Percentiles rank a stretch among this genome's conserved stretches.
Conservation (phyloP, 2,888 invertebrate genomes). For the Pollenia angustigena region DNA sequence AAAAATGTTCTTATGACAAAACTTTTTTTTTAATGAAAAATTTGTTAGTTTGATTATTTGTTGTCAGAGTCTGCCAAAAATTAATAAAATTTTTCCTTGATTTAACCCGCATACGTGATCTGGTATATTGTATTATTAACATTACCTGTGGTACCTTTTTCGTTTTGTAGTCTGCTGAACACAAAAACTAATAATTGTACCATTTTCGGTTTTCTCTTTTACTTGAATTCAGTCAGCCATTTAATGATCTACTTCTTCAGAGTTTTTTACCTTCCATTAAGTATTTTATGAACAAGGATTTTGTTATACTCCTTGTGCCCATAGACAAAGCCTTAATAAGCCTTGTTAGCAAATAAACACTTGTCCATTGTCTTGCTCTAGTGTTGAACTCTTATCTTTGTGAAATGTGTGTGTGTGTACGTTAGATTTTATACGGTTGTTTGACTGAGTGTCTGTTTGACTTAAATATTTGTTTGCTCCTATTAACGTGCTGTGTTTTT, state of each 20-base stretch:
- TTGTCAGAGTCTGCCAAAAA: too few relatives aligned
- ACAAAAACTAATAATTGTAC: neutral
- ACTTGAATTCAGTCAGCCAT: neutral
- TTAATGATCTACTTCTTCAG: slow-evolving; percentile 2
- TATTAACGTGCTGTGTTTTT: slow-evolving; percentile 17
- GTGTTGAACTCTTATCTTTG: slow-evolving; percentile 1
- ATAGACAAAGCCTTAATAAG: slow-evolving; percentile 62
- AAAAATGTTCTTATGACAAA: too few relatives aligned
- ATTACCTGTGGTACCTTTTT: neutral
- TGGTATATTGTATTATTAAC: too few relatives aligned
- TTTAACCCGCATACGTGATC: too few relatives aligned
- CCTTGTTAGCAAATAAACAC: slow-evolving; percentile 70
- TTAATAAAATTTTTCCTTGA: too few relatives aligned
- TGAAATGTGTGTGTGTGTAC: neutral
- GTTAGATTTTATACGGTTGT: neutral
- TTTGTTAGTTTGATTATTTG: too few relatives aligned
- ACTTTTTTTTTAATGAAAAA: too few relatives aligned
- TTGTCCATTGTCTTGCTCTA: slow-evolving; percentile 60
- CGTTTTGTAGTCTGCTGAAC: neutral
- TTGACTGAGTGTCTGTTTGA: slow-evolving; percentile 29
- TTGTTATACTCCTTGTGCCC: slow-evolving; percentile 13
- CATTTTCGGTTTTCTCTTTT: neutral
- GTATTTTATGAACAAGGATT: slow-evolving; percentile 18
- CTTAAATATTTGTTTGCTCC: slow-evolving; percentile 43
- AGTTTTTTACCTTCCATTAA: slow-evolving; percentile 50